Base-by-base conservation (phyloP, 2,113 vertebrate species). In the Podiceps cristatus region DNA sequence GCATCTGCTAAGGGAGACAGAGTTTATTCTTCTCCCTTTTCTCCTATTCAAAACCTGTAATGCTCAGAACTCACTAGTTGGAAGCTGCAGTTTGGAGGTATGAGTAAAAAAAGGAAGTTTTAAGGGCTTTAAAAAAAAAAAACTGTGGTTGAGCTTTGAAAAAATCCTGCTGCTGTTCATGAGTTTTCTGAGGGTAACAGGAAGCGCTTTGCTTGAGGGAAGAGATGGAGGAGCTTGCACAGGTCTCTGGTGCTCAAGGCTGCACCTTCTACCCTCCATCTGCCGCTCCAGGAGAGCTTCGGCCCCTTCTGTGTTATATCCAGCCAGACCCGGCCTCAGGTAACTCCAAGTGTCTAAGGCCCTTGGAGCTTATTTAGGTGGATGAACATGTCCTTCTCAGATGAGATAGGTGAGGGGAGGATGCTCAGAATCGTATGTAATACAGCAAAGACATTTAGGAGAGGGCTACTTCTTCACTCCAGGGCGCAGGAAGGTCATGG, bases 271-370 rank as follows among this genome's bases (percentile, higher is more conserved):
- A 31, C 18, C 40, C 42, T 37, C 40, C 1, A 0, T 25, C 28
- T 72, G 24, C 42, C 59, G 59, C 63, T 69, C 11, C 4, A 10
- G 47, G 18, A 82, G 18, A 58, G 2, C 25, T 67, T 18, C 1
- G 2, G 15, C 11, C 28, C 33, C 23, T 90, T 37, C 42, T 28
- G 37, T 17, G 20, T 44, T 28, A 3, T 7, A 37, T 17, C 7
- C 40, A 79, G 31, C 16, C 73, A 86, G 63, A 50, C 7, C 7
- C 9, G 0, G 1, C 25, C 24, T 50, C n/a, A 24, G 45, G 58
- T 24, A 49, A 11, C 20, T 4, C 10, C 0, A 3, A 22, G 14
- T 2, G 9, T 33, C 56, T 63, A 20, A n/a, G 50, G 12, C 14
- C 52, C 17, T 13, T 50, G 52, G 28, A 35, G 56, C 16, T 92